Base-by-base conservation (phyloP, 2,113 vertebrate genomes). In the Pleuronectes platessa region DNA sequence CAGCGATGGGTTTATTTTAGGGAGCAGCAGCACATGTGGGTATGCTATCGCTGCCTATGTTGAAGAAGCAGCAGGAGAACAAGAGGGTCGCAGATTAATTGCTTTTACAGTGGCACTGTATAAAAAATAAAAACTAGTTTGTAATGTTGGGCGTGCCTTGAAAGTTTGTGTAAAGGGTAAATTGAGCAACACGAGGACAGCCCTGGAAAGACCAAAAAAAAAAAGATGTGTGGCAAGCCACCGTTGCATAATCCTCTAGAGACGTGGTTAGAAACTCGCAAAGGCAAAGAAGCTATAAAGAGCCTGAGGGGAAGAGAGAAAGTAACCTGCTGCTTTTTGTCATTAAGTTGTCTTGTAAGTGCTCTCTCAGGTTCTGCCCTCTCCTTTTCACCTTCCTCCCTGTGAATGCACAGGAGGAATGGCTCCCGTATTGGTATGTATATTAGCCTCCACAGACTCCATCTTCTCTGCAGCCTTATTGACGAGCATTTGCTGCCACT, bases 1-100 rank as follows among this genome's bases (percentile, higher is more conserved):
- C 90, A 83, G 82, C 83, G 42, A 83, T 80, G 85, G 86, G 88
- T 90, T 90, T 93, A 92, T 93, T 92, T 93, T 88, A 73, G 83
- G 89, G 85, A 76, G 79, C 75, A 76, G 79, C 75, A 77, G 82
- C 88, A 91, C 89, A 92, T 92, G 89, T 89, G 89, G 80, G 58
- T 71, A 54, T 49, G 86, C 82, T 74, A 61, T 63, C 76, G 70
- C 71, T 37, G 75, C 60, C 54, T 2, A 20, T 86, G 84, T 81
- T 80, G 62, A 77, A 78, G 54, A 81, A 78, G 72, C 77, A 80
- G 77, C 3, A 17, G 68, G 71, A 81, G 75, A 83, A 78, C 75
- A 61, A 45, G 77, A 83, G 66, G 49, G 49, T 63, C 56, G 71
- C 42, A 76, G 83, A 89, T 82, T 63, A 84, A 84, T 67, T 76